phyloP scores from a whole-genome alignment of 2,888 invertebrate species.

The Tetragonula carbonaria region DNA sequence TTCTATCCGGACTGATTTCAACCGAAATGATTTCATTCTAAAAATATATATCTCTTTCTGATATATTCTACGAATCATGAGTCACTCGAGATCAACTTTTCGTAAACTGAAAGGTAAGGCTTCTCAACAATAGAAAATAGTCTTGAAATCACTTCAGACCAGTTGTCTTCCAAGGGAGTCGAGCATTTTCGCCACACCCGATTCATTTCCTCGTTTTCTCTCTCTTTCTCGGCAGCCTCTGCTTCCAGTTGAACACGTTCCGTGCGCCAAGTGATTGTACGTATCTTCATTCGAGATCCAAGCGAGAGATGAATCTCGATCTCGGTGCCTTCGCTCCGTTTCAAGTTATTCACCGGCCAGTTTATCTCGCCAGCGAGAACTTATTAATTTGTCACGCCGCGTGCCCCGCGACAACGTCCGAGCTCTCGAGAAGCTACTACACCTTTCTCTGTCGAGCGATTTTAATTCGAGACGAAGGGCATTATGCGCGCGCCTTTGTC shows the following conservation, averaged over 20 bases:
- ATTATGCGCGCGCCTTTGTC: background rate
- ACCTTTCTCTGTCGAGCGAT: background rate
- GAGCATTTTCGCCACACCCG: too few species aligned
- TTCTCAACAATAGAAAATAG: too few species aligned
- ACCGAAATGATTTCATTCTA: too few species aligned
- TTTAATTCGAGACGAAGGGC: background rate
- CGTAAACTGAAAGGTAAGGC: too few species aligned
- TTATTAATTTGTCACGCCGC: conserved; percentile 56
- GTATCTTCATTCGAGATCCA: conserved; percentile 47
- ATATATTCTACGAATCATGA: too few species aligned
- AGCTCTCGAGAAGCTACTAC: too few species aligned
- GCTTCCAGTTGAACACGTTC: conserved; percentile 7
- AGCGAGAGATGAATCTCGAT: conserved; percentile 49
- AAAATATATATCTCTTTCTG: too few species aligned
- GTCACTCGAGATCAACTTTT: too few species aligned
- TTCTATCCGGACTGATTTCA: background rate
- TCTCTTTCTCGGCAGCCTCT: background rate
- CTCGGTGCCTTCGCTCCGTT: conserved; percentile 7
- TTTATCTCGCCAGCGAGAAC: conserved; percentile 28
- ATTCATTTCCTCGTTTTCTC: too few species aligned
- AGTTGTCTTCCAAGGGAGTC: too few species aligned
- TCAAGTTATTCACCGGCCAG: conserved; percentile 6
- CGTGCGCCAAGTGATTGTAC: conserved; percentile 42
- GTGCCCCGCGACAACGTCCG: background rate
- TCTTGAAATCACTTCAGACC: too few species aligned